Evolutionary conservation across 2,888 invertebrate genomes (phyloP).

Genomic region (Sipha maydis): DNA sequence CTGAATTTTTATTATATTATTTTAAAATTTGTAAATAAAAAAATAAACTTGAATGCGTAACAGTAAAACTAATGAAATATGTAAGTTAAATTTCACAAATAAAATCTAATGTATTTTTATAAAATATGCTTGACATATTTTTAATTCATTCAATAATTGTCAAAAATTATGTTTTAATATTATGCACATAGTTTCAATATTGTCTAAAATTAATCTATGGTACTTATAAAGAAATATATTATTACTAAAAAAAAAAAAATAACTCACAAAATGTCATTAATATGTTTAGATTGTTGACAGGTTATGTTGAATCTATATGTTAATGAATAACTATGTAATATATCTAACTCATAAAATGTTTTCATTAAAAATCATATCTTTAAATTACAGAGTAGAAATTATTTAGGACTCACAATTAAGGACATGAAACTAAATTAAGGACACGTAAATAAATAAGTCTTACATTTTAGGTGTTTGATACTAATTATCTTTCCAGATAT

Average conservation of each 20-base stretch:
- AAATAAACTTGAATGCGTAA: constrained; percentile 1
- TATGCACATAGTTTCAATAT: constrained; percentile 11
- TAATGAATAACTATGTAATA: constrained; percentile 14
- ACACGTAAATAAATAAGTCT: not conserved
- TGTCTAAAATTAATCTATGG: constrained; percentile 27
- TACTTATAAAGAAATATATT: constrained; percentile 2
- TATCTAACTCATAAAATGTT: not conserved
- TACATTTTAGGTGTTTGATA: constrained; percentile 2
- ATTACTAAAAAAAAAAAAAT: constrained; percentile 20
- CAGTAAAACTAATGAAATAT: not conserved
- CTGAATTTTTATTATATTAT: constrained; percentile 15
- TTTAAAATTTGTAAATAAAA: constrained; percentile 10
- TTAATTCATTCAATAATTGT: constrained; percentile 33
- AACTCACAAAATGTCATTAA: constrained; percentile 29
- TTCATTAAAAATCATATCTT: constrained; percentile 2
- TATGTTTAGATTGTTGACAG: not conserved
- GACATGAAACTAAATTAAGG: not conserved
- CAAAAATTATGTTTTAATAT: constrained; percentile 26
- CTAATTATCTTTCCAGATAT: constrained; percentile 48
- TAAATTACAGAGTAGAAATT: not conserved
- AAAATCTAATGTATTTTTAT: not conserved
- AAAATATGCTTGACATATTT: constrained; percentile 9
- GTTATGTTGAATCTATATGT: not conserved
- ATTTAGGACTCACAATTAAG: not conserved
- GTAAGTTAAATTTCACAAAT: constrained; percentile 4